Evolutionary conservation across 1,140 invertebrate genomes (phyloP).

Genomic region (Plodia interpunctella): DNA sequence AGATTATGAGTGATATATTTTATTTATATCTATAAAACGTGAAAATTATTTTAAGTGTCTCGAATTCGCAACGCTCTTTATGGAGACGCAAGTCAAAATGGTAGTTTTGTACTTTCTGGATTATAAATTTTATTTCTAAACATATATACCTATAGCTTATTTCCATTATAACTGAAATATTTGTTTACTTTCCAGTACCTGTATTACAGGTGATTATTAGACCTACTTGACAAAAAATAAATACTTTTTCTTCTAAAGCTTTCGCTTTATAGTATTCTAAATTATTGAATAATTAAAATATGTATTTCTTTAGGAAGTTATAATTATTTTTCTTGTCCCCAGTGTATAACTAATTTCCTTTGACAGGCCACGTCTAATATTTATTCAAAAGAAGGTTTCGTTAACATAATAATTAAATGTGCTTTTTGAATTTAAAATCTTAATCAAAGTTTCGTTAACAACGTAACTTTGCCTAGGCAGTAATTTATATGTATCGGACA

Average conservation of each 20-base stretch:
- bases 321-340: constrained; percentile 1
- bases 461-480: constrained; percentile 63
- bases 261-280: no score
- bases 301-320: no score
- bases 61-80: not conserved
- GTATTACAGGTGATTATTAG: no score
- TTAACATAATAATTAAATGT: constrained; percentile 76
- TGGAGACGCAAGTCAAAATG: no score
- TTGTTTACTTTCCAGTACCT: no score
- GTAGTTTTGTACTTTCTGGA: no score
- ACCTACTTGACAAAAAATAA: no score
- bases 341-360: constrained; percentile 50
- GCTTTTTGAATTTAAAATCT: constrained; percentile 73
- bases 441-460: constrained; percentile 65
- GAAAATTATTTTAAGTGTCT: not conserved
- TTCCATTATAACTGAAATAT: no score
- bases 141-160: no score
- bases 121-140: no score
- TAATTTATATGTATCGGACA: constrained; percentile 64
- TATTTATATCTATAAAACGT: not conserved
- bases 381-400: constrained; percentile 73
- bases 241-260: no score
- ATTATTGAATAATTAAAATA: no score
- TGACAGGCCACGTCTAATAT: constrained; percentile 65
- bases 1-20: not conserved